Conservation (phyloP, 1,140 invertebrate genomes). For the Ceratina australensis region DNA sequence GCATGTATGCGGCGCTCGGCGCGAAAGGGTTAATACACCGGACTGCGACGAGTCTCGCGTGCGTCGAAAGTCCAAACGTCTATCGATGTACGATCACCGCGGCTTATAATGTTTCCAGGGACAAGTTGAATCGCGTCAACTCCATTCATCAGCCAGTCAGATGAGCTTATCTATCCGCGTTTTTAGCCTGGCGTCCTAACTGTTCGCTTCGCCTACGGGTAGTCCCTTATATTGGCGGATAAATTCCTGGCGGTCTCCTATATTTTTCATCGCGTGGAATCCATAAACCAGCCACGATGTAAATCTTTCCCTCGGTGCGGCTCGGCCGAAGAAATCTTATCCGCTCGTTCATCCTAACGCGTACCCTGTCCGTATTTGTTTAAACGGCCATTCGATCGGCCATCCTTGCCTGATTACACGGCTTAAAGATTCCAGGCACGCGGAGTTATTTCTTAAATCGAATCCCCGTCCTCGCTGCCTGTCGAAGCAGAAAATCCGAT, state of each 20-base stretch:
- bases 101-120: not conserved
- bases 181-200: slow-evolving; percentile 11
- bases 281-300: slow-evolving; percentile 22
- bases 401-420: not conserved
- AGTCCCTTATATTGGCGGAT: slow-evolving; percentile 25
- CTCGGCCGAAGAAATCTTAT: not conserved
- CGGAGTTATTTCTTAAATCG: too few species aligned
- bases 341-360: not conserved
- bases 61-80: too few species aligned
- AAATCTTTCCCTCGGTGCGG: slow-evolving; percentile 27
- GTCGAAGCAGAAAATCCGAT: too few species aligned
- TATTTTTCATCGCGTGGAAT: slow-evolving; percentile 26
- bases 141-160: not conserved
- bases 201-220: slow-evolving; percentile 23
- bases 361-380: not conserved
- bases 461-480: too few species aligned
- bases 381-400: not conserved
- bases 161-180: slow-evolving; percentile 12
- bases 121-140: slow-evolving; percentile 16
- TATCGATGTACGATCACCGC: too few species aligned
- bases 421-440: not conserved
- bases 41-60: too few species aligned
- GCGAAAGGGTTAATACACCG: too few species aligned
- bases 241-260: slow-evolving; percentile 15
- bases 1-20: too few species aligned